phyloP scores from a whole-genome alignment of 2,797 vertebrate species.

The Hephaestus fuliginosus region DNA sequence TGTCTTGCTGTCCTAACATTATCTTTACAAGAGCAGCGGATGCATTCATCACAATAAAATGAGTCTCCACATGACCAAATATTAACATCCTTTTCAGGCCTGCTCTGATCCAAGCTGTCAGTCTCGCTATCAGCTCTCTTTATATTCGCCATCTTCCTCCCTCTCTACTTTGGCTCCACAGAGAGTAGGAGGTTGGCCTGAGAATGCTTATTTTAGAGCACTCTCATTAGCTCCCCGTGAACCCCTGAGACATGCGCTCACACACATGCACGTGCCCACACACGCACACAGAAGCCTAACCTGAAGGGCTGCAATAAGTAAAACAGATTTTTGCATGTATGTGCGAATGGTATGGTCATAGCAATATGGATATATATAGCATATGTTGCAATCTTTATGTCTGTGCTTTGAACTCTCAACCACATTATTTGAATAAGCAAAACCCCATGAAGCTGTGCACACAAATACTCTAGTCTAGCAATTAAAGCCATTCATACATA shows the following conservation, averaged over 20 bases:
- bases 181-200: slow-evolving; percentile 61
- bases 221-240: slow-evolving; percentile 79
- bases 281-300: slow-evolving; percentile 18
- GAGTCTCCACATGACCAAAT: slow-evolving; percentile 17
- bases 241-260: slow-evolving; percentile 39
- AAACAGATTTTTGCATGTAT: slow-evolving; percentile 9
- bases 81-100: slow-evolving; percentile 25
- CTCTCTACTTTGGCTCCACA: slow-evolving; percentile 42
- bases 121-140: slow-evolving; percentile 34
- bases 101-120: not conserved
- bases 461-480: not conserved
- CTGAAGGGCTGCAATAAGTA: slow-evolving; percentile 20
- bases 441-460: not conserved
- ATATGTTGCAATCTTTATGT: not conserved
- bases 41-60: not conserved
- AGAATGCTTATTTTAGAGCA: slow-evolving; percentile 81
- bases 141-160: slow-evolving; percentile 29
- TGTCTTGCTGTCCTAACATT: slow-evolving; percentile 4
- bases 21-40: slow-evolving; percentile 1
- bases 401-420: not conserved
- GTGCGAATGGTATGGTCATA: not conserved
- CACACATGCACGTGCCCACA: not conserved
- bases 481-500: slow-evolving; percentile 66
- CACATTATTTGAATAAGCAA: not conserved
- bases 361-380: not conserved